A percentile compares a stretch with the other conserved stretches of the same genome.
Conservation (phyloP, 2,888 invertebrate genomes). For the Ochropleura plecta region DNA sequence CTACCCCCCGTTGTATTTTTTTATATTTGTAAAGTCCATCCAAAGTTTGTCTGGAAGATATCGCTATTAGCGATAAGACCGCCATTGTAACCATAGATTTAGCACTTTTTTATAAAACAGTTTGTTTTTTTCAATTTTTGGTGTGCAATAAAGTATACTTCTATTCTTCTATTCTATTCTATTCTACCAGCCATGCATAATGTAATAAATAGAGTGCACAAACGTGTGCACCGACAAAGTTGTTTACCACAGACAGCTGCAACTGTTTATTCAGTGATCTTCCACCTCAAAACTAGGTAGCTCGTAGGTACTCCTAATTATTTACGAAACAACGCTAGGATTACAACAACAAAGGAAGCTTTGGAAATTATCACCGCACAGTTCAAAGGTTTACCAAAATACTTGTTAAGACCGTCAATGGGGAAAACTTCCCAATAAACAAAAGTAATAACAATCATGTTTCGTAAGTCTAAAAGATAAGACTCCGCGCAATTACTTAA, state of each 20-base stretch:
- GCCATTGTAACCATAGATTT: no score
- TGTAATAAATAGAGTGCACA: background rate
- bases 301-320: slow-evolving; percentile 24
- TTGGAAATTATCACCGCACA: background rate
- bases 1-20: no score
- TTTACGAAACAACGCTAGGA: slow-evolving; percentile 15
- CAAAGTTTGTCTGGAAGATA: no score
- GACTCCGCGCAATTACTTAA: slow-evolving; percentile 24
- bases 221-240: background rate
- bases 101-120: no score
- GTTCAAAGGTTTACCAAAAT: slow-evolving; percentile 29
- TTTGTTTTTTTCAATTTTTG: no score
- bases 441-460: background rate
- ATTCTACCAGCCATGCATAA: background rate
- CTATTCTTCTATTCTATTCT: no score
- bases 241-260: slow-evolving; percentile 4
- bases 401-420: background rate
- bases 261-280: background rate
- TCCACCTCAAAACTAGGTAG: background rate
- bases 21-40: no score
- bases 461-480: slow-evolving; percentile 6
- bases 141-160: no score
- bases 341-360: slow-evolving; percentile 4
- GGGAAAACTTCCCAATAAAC: background rate
- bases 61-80: no score